Percentiles rank a stretch among this genome's conserved stretches.
Evolutionary conservation across 2,113 vertebrate genomes (phyloP).

Genomic region (Chrysemys picta): DNA sequence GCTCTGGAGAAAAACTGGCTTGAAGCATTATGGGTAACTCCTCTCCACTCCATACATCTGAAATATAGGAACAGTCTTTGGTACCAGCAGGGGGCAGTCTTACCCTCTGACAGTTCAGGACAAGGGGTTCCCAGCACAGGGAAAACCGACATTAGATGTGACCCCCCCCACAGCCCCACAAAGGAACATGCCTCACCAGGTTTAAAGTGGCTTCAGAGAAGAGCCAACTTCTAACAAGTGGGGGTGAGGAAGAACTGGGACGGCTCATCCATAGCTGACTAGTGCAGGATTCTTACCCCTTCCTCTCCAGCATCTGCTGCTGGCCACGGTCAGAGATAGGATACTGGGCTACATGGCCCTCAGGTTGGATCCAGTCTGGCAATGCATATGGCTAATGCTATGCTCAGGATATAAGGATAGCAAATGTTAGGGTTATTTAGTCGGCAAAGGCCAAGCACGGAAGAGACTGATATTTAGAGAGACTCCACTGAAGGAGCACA

Average conservation of each 20-base stretch:
- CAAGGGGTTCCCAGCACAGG: neutral
- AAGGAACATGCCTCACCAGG: neutral
- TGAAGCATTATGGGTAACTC: neutral
- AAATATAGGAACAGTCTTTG: neutral
- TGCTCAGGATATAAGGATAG: neutral
- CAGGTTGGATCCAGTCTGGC: neutral
- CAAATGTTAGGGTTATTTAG: accelerated
- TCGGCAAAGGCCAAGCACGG: neutral
- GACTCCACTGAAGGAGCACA: neutral
- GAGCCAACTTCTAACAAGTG: neutral
- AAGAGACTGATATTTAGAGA: neutral
- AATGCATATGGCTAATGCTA: neutral
- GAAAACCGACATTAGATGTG: neutral
- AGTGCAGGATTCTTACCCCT: neutral
- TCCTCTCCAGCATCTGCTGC: neutral
- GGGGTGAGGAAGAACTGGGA: neutral
- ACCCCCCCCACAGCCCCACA: neutral
- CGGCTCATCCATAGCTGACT: neutral
- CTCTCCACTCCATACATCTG: too few relatives aligned
- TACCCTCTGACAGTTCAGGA: neutral
- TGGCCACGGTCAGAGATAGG: neutral
- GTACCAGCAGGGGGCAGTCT: neutral
- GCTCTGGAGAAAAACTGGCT: neutral
- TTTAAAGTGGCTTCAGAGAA: neutral
- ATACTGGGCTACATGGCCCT: too few relatives aligned